Conservation (phyloP, 2,888 invertebrate species). For the Chironomus tentans region DNA sequence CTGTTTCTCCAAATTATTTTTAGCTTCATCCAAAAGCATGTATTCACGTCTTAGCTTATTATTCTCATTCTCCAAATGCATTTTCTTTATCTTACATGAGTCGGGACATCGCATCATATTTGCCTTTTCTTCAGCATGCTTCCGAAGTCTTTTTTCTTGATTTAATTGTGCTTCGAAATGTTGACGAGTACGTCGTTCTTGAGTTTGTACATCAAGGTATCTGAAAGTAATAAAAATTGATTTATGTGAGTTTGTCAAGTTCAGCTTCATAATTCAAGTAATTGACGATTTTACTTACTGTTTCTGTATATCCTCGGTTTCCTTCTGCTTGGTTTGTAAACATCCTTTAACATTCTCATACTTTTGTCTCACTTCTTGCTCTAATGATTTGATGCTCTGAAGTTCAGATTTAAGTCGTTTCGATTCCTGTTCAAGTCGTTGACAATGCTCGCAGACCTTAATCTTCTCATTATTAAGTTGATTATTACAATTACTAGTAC, state of each 20-base stretch:
- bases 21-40: slow-evolving; percentile 57
- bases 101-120: slow-evolving; percentile 55
- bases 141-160: slow-evolving; percentile 63
- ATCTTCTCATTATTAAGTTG: background rate
- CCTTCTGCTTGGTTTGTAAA: slow-evolving; percentile 60
- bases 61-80: slow-evolving; percentile 59
- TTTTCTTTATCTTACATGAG: slow-evolving; percentile 53
- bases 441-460: slow-evolving; percentile 37
- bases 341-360: slow-evolving; percentile 61
- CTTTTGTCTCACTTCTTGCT: slow-evolving; percentile 42
- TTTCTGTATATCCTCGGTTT: slow-evolving; percentile 79
- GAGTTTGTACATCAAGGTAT: slow-evolving; percentile 49
- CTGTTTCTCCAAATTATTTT: slow-evolving; percentile 41
- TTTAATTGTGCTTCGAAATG: slow-evolving; percentile 63
- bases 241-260: too few relatives aligned
- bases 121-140: slow-evolving; percentile 44
- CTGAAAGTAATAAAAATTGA: background rate
- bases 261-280: too few relatives aligned
- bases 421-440: slow-evolving; percentile 41
- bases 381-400: slow-evolving; percentile 42
- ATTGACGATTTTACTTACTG: slow-evolving; percentile 53
- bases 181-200: slow-evolving; percentile 71
- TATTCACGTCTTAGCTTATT: slow-evolving; percentile 57
- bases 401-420: slow-evolving; percentile 41
- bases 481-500: background rate